Evolutionary conservation across 2,888 invertebrate species (phyloP), one percentile per base, ranked within the genome.

Genomic region (Choristoneura rosaceana): DNA sequence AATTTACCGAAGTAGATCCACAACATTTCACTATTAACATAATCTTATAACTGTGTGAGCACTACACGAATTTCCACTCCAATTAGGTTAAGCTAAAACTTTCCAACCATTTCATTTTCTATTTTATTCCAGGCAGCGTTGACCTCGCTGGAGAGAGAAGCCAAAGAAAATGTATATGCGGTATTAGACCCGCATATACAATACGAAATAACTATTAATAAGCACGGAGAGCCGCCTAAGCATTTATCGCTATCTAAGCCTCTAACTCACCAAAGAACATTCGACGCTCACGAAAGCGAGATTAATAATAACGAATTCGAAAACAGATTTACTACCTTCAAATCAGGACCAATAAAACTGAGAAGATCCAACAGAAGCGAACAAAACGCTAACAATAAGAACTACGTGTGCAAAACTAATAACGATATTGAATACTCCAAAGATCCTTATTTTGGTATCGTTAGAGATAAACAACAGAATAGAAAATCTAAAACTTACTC

Each of bases 81-180:
- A 52, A 14, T 7, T 15, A 60, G 17, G 12, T 60, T 25, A 64
- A 33, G 14, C 45, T 34, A 2, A 60, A 50, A 43, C 7, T 10
- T 15, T 63, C 17, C 66, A 67, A 62, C 7, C 3, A 17, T 38
- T 38, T 61, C 10, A 69, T 50, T 62, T 43, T 69, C 4, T 52
- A 62, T 17, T 64, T 77, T 81, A 80, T 75, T 82, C 82, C 82
- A 94, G 94, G 93, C 92, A 85, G 91, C 92, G 83, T 85, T 92
- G 78, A 83, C 90, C 83, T 90, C 94, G 87, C 86, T 94, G 90
- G 94, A 93, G 87, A 90, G 86, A 90, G 90, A 92, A 93, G 94
- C 94, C 91, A 94, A 94, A 93, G 94, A 94, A 86, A 94, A 94
- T 86, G 94, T 94, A 75, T 94, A 94, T 89, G 94, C 94, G 89